phyloP scores from a whole-genome alignment of 2,113 vertebrate species.

The Spea bombifrons region DNA sequence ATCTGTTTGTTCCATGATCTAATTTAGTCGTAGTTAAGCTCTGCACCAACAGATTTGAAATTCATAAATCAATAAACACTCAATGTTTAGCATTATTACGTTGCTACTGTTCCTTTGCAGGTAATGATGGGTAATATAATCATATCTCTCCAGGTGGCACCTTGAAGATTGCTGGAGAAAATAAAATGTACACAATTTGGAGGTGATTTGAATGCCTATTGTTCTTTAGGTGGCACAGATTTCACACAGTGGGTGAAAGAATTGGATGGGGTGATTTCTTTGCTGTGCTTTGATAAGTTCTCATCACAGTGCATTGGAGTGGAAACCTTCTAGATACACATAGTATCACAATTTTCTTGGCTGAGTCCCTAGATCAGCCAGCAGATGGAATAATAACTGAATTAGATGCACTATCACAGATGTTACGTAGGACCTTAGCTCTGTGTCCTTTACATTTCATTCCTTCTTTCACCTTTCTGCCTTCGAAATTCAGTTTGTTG shows the following conservation, averaged over 20 bases:
- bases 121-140: constrained; percentile 44
- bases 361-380: constrained; percentile 55
- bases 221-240: constrained; percentile 51
- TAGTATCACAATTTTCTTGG: constrained; percentile 58
- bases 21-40: constrained; percentile 18
- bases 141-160: constrained; percentile 6
- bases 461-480: constrained; percentile 52
- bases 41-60: constrained; percentile 9
- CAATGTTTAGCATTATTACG: constrained; percentile 41
- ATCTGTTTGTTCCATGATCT: constrained; percentile 2
- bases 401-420: constrained; percentile 61
- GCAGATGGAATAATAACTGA: constrained; percentile 56
- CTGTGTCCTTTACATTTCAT: constrained; percentile 47
- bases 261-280: constrained; percentile 51
- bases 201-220: constrained; percentile 50
- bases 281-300: constrained; percentile 57
- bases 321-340: constrained; percentile 53
- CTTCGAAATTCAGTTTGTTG: constrained; percentile 39
- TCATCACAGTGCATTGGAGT: constrained; percentile 57
- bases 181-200: constrained; percentile 48
- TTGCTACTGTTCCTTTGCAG: constrained; percentile 13
- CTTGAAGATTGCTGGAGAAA: constrained; percentile 36
- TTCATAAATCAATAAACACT: constrained; percentile 40
- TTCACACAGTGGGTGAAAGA: constrained; percentile 54
- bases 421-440: constrained; percentile 55